Evolutionary conservation across 2,888 invertebrate species (phyloP).

Genomic region (Gymnoscelis rufifasciata): DNA sequence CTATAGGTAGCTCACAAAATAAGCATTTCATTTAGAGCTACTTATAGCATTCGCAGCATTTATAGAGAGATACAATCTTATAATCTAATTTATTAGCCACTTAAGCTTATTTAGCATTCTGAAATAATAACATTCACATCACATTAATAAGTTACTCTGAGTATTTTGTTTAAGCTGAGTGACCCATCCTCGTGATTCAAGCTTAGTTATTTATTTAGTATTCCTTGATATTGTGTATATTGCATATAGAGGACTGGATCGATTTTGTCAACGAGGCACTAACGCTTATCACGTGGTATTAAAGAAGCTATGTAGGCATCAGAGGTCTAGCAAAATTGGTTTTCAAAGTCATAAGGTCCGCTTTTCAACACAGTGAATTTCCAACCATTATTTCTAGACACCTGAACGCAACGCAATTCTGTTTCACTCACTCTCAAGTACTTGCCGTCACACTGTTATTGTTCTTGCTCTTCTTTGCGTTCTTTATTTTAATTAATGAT

Average conservation of each 20-base stretch:
- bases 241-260: slow-evolving; percentile 4
- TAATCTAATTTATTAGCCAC: slow-evolving; percentile 63
- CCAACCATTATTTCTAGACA: slow-evolving; percentile 5
- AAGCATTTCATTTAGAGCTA: slow-evolving; percentile 11
- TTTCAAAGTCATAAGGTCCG: slow-evolving; percentile 5
- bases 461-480: neutral
- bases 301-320: neutral
- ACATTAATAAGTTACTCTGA: slow-evolving; percentile 47
- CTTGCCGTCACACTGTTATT: neutral
- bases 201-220: slow-evolving; percentile 2
- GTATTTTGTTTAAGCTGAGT: slow-evolving; percentile 56
- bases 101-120: slow-evolving; percentile 67
- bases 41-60: slow-evolving; percentile 28
- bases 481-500: neutral
- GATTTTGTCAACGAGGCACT: slow-evolving; percentile 4
- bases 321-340: slow-evolving; percentile 13
- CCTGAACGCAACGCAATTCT: neutral
- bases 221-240: neutral
- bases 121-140: slow-evolving; percentile 51
- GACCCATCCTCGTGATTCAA: slow-evolving; percentile 40
- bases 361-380: slow-evolving; percentile 1
- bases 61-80: slow-evolving; percentile 62
- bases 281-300: neutral
- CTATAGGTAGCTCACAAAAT: slow-evolving; percentile 9
- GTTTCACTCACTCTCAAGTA: neutral